phyloP scores from a whole-genome alignment of 35 echinoderm and acorn worm genomes.

The Eucidaris tribuloides region DNA sequence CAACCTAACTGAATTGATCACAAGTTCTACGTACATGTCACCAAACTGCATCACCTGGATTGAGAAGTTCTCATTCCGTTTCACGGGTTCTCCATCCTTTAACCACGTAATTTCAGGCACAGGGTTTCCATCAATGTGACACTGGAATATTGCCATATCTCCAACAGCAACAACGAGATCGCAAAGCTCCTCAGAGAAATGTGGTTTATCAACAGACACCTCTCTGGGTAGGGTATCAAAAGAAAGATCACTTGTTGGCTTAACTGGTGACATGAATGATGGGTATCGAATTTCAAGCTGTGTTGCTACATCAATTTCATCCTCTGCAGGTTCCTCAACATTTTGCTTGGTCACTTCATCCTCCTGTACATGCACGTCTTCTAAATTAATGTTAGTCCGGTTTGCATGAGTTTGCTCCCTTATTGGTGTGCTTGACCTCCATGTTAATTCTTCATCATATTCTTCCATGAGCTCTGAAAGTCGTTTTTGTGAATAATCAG shows the following conservation, averaged over 20 bases:
- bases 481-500: too few species aligned
- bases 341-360: too few species aligned
- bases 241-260: background rate
- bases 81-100: conserved; percentile 66
- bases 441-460: too few species aligned
- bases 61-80: conserved; percentile 26
- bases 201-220: conserved; percentile 9
- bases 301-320: too few species aligned
- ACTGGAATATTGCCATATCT: conserved; percentile 71
- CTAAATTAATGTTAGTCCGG: too few species aligned
- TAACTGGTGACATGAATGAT: conserved; percentile 59
- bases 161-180: conserved; percentile 72
- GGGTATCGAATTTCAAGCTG: too few species aligned
- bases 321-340: too few species aligned
- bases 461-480: too few species aligned
- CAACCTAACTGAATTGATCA: conserved; percentile 33
- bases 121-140: conserved; percentile 71
- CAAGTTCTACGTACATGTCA: conserved; percentile 57
- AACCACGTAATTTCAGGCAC: conserved; percentile 71
- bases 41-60: conserved; percentile 37
- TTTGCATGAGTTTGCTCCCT: too few species aligned
- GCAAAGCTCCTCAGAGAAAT: conserved; percentile 62
- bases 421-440: too few species aligned
- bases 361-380: too few species aligned
- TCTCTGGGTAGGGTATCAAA: background rate